Base-by-base conservation (phyloP, 2,797 vertebrate species). In the Tympanoctomys barrerae region DNA sequence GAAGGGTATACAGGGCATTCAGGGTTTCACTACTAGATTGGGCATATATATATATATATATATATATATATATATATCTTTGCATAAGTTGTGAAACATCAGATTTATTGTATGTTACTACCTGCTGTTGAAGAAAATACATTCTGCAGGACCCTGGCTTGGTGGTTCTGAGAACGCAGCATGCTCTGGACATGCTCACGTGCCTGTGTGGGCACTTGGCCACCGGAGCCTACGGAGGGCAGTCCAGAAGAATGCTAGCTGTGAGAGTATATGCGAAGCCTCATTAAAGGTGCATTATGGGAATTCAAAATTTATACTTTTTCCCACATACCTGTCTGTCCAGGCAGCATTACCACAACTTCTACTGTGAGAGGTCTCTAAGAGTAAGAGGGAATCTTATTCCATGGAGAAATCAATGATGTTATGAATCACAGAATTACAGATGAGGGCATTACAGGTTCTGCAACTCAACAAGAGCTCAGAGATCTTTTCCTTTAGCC, bases 391-490 rank as follows among this genome's bases (percentile, higher is more conserved):
- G 18, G 68, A 39, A 6, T 75, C 21, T 90, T 94, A 66, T 94
- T 84, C 75, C 18, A 5, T 22, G 24, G 7, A 39, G 42, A 54
- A 22, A 73, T 75, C 77, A 64, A 9, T 62, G 26, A n/a, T 49
- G 5, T 80, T 77, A 33, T 91, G 91, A 89, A 7, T 96, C 90
- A 89, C 19, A 36, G 21, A 77, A 64, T 73, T 68, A 49, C 33
- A 49, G 87, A 4, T 92, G 22, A 22, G 57, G 22, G 61, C 9
- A 0, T 71, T 64, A 46, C 2, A 87, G 14, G 9, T 62, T 87
- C n/a, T 70, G 26, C 11, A 19, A 36, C 46, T 77, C 71, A 79
- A 18, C 19, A 59, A 46, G 71, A 71, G n/a, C 81, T 82, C 79
- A 46, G 42, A 13, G 13, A 12, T 8, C 57, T 16, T 89, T 93